These are phyloP conservation scores for Kradibia gibbosae DNA, from an alignment of 1,140 invertebrate genomes.

Conservation along the genomic window DNA sequence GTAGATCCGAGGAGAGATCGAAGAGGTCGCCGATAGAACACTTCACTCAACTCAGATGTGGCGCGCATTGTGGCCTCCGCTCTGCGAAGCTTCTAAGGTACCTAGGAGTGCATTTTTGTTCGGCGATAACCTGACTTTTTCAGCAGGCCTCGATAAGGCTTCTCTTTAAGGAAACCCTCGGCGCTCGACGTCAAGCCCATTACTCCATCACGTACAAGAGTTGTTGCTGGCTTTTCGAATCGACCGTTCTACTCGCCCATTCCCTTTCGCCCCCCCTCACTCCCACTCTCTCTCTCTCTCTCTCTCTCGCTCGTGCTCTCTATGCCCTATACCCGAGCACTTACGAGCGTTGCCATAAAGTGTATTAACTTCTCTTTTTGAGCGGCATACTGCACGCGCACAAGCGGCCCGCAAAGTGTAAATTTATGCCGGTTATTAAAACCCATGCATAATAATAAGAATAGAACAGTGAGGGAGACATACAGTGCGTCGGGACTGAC, in stretches of 20 bases:
- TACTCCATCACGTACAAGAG: slow-evolving; percentile 18
- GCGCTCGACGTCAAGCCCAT: slow-evolving; percentile 5
- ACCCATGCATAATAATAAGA: slow-evolving; percentile 14
- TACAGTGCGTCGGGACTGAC: background rate
- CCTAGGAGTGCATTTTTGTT: background rate
- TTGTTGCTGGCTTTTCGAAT: slow-evolving; percentile 13
- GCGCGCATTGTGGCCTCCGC: background rate
- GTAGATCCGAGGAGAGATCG: slow-evolving; percentile 9
- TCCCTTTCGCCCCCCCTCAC: background rate
- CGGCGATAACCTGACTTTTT: slow-evolving; percentile 28
- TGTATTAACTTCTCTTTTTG: slow-evolving; percentile 43
- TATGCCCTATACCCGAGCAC: too few relatives aligned
- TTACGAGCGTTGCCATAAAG: slow-evolving; percentile 35
- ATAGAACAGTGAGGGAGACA: background rate
- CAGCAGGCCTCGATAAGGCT: slow-evolving; percentile 22
- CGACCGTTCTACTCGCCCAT: background rate
- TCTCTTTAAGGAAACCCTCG: slow-evolving; percentile 19
- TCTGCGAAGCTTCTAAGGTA: background rate
- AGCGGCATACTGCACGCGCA: background rate
- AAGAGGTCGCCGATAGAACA: background rate
- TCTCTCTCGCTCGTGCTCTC: too few relatives aligned
- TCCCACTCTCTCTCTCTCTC: background rate
- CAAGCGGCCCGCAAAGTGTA: slow-evolving; percentile 31
- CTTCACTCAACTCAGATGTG: too few relatives aligned
- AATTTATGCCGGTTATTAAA: slow-evolving; percentile 48